A percentile compares a stretch with the other conserved stretches of the same genome.
Conservation (phyloP, 2,797 vertebrate species). For the Diglossa cyanea region DNA sequence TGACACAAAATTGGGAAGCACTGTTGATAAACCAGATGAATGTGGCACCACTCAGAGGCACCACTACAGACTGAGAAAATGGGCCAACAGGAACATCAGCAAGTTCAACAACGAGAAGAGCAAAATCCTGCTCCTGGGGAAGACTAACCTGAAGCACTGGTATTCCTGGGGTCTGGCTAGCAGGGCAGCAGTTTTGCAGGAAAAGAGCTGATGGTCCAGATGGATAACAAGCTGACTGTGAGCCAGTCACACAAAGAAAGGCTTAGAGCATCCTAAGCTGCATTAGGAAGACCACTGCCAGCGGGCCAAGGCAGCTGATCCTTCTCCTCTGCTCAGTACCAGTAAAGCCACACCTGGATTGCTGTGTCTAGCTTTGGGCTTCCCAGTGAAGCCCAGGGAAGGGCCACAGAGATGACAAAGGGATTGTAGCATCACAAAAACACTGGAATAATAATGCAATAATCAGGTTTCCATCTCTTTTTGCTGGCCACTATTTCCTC, state of each 20-base stretch:
- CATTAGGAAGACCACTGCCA: neutral
- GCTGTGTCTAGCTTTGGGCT: neutral
- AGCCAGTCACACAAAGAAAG: neutral
- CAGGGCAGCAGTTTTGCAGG: neutral
- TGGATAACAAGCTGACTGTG: neutral
- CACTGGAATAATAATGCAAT: neutral
- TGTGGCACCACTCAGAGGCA: neutral
- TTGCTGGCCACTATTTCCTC: neutral
- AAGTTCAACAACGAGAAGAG: neutral
- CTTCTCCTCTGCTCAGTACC: neutral
- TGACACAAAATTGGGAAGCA: neutral
- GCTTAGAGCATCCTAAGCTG: neutral
- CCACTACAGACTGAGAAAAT: neutral
- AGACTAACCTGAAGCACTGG: neutral
- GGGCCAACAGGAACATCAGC: neutral
- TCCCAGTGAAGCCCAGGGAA: neutral
- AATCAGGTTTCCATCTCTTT: neutral
- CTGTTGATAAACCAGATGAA: neutral
- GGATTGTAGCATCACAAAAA: neutral
- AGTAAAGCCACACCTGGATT: neutral
- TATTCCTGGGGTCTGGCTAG: neutral
- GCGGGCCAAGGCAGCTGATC: neutral
- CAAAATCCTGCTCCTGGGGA: neutral
- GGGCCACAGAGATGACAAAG: neutral
- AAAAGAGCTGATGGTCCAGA: neutral